A percentile compares a stretch with the other conserved stretches of the same genome.
Evolutionary conservation across 1,140 invertebrate genomes (phyloP).

Genomic region (Diabrotica virgifera): DNA sequence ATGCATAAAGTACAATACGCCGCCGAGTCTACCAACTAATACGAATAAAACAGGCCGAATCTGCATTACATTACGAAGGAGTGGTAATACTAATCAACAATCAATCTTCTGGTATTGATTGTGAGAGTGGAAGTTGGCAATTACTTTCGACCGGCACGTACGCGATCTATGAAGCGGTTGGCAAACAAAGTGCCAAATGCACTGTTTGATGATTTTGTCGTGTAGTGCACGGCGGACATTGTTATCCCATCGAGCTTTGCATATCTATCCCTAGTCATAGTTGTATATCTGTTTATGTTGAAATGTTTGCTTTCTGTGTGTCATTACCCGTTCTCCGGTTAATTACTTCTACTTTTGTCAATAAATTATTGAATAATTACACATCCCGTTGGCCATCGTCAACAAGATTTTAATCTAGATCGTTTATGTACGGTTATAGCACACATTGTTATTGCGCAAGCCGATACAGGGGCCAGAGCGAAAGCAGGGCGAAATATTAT

Average conservation of each 20-base stretch:
- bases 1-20: not conserved
- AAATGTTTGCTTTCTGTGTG: constrained; percentile 10
- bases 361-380: not conserved
- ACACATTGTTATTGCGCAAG: no score
- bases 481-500: no score
- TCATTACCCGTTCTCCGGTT: constrained; percentile 5
- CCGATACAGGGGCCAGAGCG: no score
- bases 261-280: constrained; percentile 16
- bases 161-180: constrained; percentile 20
- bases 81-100: constrained; percentile 6
- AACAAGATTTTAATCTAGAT: not conserved
- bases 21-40: not conserved
- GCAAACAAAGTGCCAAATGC: constrained; percentile 23
- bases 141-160: constrained; percentile 11
- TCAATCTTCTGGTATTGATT: constrained; percentile 18
- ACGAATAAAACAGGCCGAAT: not conserved
- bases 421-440: no score
- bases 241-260: constrained; percentile 16
- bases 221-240: constrained; percentile 18
- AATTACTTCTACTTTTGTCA: constrained; percentile 6
- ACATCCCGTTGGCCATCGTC: not conserved
- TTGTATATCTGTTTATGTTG: constrained; percentile 8
- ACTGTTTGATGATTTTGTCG: constrained; percentile 23
- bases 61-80: constrained; percentile 2
- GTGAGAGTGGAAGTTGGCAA: constrained; percentile 6